Conservation (phyloP, 2,113 vertebrate genomes). For the Theristicus caerulescens region DNA sequence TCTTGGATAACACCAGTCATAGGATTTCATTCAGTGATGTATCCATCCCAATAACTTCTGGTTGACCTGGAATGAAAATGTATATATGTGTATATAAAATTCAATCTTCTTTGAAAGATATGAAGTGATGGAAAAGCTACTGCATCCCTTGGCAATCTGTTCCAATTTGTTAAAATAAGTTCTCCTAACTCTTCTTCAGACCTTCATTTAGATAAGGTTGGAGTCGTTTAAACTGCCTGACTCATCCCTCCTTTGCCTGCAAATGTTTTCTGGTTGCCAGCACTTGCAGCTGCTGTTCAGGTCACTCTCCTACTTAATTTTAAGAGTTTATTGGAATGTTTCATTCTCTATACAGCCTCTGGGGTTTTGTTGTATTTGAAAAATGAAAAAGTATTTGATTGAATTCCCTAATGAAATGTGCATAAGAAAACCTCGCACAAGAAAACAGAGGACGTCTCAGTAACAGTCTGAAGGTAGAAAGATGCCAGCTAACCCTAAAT, state of each 20-base stretch:
- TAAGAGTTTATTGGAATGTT: neutral
- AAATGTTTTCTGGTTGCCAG: constrained; percentile 1
- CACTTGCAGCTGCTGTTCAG: neutral
- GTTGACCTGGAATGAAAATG: constrained; percentile 3
- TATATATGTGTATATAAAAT: neutral
- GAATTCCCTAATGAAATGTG: neutral
- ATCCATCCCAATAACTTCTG: neutral
- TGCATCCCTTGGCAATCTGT: neutral
- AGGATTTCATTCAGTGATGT: neutral
- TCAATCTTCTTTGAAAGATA: constrained; percentile 30
- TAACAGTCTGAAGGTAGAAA: neutral
- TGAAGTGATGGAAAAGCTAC: constrained; percentile 20
- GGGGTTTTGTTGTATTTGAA: neutral
- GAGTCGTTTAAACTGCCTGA: constrained; percentile 10
- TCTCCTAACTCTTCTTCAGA: neutral
- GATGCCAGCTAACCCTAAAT: neutral
- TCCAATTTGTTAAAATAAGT: constrained; percentile 31
- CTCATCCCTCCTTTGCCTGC: constrained; percentile 13
- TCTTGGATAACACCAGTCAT: neutral
- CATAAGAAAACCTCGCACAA: neutral
- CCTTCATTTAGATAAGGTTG: constrained; percentile 18
- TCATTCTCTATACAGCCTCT: neutral
- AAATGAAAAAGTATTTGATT: neutral
- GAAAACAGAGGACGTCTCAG: neutral
- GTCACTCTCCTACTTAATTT: neutral